Conservation (phyloP, 2,888 invertebrate species). For the Nemapogon koenigi region DNA sequence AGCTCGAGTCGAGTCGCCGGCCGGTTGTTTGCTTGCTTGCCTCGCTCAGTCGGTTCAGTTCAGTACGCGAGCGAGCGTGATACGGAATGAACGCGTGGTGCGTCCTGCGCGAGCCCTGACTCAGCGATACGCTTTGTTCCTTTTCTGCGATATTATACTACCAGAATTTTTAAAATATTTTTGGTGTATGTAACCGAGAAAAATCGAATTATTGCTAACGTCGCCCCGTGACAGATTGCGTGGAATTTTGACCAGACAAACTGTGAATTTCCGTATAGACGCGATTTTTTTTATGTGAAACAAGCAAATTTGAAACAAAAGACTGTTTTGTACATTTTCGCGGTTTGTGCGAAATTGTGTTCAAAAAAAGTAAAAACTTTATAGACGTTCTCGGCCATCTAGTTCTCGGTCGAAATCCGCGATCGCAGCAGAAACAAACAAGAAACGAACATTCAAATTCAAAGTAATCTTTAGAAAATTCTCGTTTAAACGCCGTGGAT, state of each 20-base stretch:
- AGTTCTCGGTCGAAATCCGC: conserved; percentile 50
- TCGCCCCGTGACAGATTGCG: conserved; percentile 49
- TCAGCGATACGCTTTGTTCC: conserved; percentile 53
- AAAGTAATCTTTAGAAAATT: conserved; percentile 33
- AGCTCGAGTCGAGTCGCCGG: conserved; percentile 14
- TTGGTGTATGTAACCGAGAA: conserved; percentile 55
- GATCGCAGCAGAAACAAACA: conserved; percentile 54
- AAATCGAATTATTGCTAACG: conserved; percentile 37
- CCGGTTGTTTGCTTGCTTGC: conserved; percentile 23
- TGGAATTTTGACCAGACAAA: conserved; percentile 54
- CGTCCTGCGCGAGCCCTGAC: conserved; percentile 64
- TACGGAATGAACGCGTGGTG: conserved; percentile 65
- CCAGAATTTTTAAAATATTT: conserved; percentile 45
- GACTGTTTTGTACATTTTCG: conserved; percentile 66
- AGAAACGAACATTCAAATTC: conserved; percentile 32
- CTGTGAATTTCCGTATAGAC: conserved; percentile 63
- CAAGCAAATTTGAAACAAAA: conserved; percentile 59
- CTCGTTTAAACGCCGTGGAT: conserved; percentile 43
- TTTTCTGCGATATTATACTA: conserved; percentile 51
- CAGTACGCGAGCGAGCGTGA: conserved; percentile 66
- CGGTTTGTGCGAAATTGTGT: conserved; percentile 61
- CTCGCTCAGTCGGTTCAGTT: conserved; percentile 21
- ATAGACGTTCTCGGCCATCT: conserved; percentile 41
- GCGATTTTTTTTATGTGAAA: conserved; percentile 37
- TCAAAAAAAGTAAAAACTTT: conserved; percentile 32